Evolutionary conservation across 2,888 invertebrate species (phyloP).

Genomic region (Cheilosia scutellata): DNA sequence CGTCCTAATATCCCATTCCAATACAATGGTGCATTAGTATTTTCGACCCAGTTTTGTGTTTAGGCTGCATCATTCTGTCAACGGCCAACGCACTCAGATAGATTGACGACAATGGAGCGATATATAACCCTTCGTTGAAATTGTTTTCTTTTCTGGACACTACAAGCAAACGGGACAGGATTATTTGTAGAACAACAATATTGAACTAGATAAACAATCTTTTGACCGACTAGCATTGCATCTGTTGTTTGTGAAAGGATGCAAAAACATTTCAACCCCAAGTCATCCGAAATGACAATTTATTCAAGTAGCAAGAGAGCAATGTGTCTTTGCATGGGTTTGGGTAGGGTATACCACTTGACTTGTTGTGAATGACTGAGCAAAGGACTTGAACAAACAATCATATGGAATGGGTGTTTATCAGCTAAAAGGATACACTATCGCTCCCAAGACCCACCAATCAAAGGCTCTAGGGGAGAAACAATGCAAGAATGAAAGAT

Average conservation of each 20-base stretch:
- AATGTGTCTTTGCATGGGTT: background rate
- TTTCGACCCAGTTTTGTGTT: constrained; percentile 11
- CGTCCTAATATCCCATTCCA: background rate
- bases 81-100: background rate
- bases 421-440: constrained; percentile 22
- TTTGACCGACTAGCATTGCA: constrained; percentile 32
- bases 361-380: constrained; percentile 6
- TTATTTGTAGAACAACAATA: background rate
- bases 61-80: background rate
- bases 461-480: background rate
- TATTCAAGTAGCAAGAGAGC: constrained; percentile 7
- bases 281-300: constrained; percentile 14
- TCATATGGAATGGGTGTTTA: constrained; percentile 16
- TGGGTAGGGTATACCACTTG: background rate
- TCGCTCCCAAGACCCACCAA: background rate
- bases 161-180: background rate
- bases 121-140: background rate
- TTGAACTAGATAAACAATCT: constrained; percentile 10
- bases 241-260: constrained; percentile 21
- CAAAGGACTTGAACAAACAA: constrained; percentile 15
- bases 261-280: background rate
- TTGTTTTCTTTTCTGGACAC: constrained; percentile 3
- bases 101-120: background rate
- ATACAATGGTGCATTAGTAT: background rate
- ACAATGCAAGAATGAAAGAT: background rate